Conservation (phyloP, 2,888 invertebrate genomes). For the Phragmatobia fuliginosa region DNA sequence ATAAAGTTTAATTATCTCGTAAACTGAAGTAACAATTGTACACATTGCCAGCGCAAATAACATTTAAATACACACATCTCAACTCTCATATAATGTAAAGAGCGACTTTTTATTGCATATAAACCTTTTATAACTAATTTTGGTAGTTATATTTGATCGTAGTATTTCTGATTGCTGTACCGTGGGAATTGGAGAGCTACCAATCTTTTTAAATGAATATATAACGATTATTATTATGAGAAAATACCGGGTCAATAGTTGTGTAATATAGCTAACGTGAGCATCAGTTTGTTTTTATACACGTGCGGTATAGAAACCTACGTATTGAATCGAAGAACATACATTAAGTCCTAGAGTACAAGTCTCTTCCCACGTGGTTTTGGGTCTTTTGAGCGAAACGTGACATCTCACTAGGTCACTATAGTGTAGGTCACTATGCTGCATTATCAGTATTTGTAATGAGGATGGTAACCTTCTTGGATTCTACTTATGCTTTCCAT, state of each 20-base stretch:
- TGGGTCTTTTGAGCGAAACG: too few relatives aligned
- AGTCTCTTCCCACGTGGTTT: too few relatives aligned
- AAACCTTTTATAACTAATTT: conserved; percentile 45
- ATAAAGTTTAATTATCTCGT: conserved; percentile 10
- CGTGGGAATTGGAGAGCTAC: conserved; percentile 19
- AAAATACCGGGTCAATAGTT: neutral
- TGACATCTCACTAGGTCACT: too few relatives aligned
- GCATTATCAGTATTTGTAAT: too few relatives aligned
- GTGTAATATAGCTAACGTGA: neutral
- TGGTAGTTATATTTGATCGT: conserved; percentile 34
- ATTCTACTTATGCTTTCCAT: too few relatives aligned
- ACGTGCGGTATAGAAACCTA: neutral
- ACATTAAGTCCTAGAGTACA: too few relatives aligned
- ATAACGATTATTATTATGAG: neutral
- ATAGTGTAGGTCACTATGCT: too few relatives aligned
- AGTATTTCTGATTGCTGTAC: conserved; percentile 27
- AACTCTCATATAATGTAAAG: conserved; percentile 40
- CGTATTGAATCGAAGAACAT: too few relatives aligned
- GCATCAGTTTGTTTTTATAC: neutral
- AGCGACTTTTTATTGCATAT: conserved; percentile 43
- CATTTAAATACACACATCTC: conserved; percentile 30
- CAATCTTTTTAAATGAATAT: conserved; percentile 4
- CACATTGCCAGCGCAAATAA: conserved; percentile 26
- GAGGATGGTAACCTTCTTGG: too few relatives aligned
- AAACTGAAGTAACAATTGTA: conserved; percentile 16